Evolutionary conservation across 92 coral and sea anemone species (phyloP), one percentile per base, ranked within the genome.

Genomic region (Actinernus sp.): DNA sequence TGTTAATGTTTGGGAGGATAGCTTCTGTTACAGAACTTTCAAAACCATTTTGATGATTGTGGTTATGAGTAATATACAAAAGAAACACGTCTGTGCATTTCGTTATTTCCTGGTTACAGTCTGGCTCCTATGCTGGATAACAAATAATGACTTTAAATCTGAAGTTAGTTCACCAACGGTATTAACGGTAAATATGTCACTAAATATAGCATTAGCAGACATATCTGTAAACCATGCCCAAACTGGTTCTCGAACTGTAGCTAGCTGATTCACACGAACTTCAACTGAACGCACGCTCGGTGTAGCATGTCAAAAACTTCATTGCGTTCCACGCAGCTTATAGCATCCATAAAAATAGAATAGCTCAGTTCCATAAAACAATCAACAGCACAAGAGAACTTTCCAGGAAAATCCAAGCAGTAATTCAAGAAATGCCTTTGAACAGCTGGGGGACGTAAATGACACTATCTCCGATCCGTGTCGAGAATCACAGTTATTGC

Each of bases 331-430:
- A 63, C 49, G 11, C 70, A 58, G 17, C 58, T 41, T 37, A 79
- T 70, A 69, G 59, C 72, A 58, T 50, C 41, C 14, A 38, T 1
- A 32, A 79, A 79, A 58, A 44, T 57, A 25, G 44, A 25, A 79
- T 29, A 69, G 50, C 81, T 26, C 16, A 69, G 73, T 31, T 71
- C 76, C 13, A 62, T 80, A 79, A 71, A 79, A 74, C 81, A 71
- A 79, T 79, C 81, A 63, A 79, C 81, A 60, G 86, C 86, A 70
- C 80, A 79, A 34, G 80, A 79, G 19, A 51, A 70, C 41, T 60
- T 79, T 46, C 86, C 80, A 36, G 50, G 56, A 51, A 39, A 7
- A 64, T 40, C 70, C 13, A 79, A 69, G 32, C 86, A 79, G 27
- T 79, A 71, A 71, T 70, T 60, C 27, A 39, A 65, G 27, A 79